Percentiles rank a stretch among this genome's conserved stretches.
phyloP scores from a whole-genome alignment of 2,113 vertebrate species.

The Tautogolabrus adspersus region DNA sequence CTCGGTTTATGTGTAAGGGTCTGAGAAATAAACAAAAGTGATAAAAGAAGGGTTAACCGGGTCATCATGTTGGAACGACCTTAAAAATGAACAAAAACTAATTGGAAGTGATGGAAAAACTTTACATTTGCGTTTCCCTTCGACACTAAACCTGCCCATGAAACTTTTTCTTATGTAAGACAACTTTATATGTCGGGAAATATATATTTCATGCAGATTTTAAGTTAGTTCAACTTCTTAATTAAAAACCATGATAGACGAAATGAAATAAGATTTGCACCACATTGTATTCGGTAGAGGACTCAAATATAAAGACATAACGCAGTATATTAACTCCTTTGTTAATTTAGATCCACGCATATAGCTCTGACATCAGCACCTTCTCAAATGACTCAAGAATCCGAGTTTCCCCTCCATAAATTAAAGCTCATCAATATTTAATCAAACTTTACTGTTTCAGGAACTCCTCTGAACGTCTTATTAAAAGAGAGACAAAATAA shows the following conservation, averaged over 20 bases:
- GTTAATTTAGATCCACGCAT: conserved; percentile 26
- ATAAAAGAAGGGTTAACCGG: conserved; percentile 13
- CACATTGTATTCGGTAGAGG: conserved; percentile 3
- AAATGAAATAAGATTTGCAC: conserved; percentile 30
- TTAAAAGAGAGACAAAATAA: not conserved
- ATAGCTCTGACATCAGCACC: conserved; percentile 17
- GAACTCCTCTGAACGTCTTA: not conserved
- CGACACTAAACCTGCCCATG: not conserved
- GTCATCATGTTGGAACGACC: not conserved
- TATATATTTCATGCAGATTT: conserved; percentile 29
- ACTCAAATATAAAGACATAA: conserved; percentile 29
- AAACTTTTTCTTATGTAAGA: conserved; percentile 26
- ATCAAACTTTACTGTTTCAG: conserved; percentile 35
- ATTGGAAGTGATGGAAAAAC: not conserved
- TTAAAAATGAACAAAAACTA: conserved; percentile 7
- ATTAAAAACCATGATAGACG: conserved; percentile 16
- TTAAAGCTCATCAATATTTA: conserved; percentile 57
- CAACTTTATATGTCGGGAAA: not conserved
- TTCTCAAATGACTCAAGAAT: conserved; percentile 25
- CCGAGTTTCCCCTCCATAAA: conserved; percentile 11
- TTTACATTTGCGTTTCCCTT: not conserved
- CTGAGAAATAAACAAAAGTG: conserved; percentile 10
- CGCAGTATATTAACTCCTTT: conserved; percentile 29
- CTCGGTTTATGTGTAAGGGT: conserved; percentile 2
- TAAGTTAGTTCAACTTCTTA: conserved; percentile 14